Conservation (phyloP, 1,140 invertebrate genomes). For the Aphaenogaster ashmeadi region DNA sequence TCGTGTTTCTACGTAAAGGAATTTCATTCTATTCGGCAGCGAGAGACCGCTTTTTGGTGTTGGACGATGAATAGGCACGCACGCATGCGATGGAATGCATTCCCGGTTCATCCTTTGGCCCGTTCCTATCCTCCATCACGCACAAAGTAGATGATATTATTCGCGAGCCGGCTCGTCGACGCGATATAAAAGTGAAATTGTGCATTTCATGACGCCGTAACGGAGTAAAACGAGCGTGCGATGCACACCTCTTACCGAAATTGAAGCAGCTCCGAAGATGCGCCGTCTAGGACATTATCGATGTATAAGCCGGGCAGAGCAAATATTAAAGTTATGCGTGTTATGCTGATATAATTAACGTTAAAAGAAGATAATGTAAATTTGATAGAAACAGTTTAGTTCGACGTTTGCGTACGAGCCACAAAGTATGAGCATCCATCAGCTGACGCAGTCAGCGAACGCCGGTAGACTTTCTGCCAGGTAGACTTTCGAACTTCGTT, state of each 20-base stretch:
- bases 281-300: background rate
- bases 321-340: constrained; percentile 40
- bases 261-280: background rate
- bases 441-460: constrained; percentile 43
- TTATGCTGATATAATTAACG: constrained; percentile 30
- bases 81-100: constrained; percentile 53
- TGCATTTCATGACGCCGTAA: constrained; percentile 30
- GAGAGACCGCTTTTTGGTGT: constrained; percentile 64
- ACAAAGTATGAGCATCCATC: constrained; percentile 54
- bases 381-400: constrained; percentile 52
- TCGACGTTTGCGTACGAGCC: constrained; percentile 19
- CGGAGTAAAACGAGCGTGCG: background rate
- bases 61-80: constrained; percentile 35
- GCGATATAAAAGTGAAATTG: constrained; percentile 54
- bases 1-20: constrained; percentile 69
- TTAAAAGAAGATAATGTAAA: constrained; percentile 55
- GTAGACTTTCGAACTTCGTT: constrained; percentile 58
- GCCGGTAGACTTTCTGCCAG: constrained; percentile 24
- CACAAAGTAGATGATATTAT: constrained; percentile 51
- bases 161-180: background rate
- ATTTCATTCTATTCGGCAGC: constrained; percentile 71
- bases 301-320: background rate
- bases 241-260: background rate
- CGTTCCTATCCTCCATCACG: background rate
- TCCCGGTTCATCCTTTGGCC: constrained; percentile 24